Conservation (phyloP, 2,113 vertebrate genomes). For the Cyanocitta stelleri region DNA sequence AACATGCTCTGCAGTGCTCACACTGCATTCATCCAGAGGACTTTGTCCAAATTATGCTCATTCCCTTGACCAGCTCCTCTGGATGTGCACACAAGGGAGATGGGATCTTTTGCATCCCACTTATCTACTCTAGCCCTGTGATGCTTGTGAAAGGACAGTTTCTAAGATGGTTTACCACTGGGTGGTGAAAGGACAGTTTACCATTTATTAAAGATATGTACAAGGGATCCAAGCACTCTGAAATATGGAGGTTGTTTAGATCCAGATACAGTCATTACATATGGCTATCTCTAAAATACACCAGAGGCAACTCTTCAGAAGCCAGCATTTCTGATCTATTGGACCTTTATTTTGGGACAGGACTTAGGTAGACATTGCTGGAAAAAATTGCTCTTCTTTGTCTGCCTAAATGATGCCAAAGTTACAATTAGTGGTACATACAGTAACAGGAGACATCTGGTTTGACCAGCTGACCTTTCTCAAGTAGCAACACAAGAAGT, state of each 20-base stretch:
- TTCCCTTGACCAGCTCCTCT: not conserved
- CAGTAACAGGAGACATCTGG: not conserved
- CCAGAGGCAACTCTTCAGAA: not conserved
- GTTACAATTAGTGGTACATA: not conserved
- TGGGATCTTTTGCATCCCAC: not conserved
- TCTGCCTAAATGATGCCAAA: not conserved
- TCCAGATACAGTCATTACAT: not conserved
- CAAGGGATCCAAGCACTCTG: not conserved
- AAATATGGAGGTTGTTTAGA: not conserved
- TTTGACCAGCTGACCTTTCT: not conserved
- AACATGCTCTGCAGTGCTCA: not conserved
- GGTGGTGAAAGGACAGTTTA: not conserved
- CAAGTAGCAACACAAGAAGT: not conserved
- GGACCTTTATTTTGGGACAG: not conserved
- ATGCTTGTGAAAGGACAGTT: not conserved
- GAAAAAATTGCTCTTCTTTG: not conserved
- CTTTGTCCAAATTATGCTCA: not conserved
- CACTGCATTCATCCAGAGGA: not conserved
- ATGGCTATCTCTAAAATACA: not conserved
- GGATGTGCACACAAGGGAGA: not conserved
- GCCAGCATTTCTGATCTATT: not conserved
- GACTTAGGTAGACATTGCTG: not conserved
- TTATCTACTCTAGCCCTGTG: not conserved
- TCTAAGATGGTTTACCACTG: not conserved
- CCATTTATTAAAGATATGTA: not conserved